phyloP scores from a whole-genome alignment of 2,888 invertebrate species.

The Crocallis elinguaria region DNA sequence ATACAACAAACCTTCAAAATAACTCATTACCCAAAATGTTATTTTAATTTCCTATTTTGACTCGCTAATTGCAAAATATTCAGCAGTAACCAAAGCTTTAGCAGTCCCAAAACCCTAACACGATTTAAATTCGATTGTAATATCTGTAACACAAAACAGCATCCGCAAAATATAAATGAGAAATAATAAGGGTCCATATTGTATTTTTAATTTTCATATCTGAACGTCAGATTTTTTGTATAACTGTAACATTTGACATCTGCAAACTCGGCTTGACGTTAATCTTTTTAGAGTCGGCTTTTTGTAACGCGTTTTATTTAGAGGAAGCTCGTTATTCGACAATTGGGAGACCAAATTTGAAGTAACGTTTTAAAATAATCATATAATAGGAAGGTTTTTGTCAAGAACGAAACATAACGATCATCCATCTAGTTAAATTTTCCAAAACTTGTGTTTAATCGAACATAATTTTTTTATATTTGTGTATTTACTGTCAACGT shows the following conservation, averaged over 20 bases:
- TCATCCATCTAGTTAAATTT: no score
- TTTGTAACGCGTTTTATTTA: constrained; percentile 50
- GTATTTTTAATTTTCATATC: constrained; percentile 27
- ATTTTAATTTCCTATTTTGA: constrained; percentile 17
- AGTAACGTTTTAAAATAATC: constrained; percentile 7
- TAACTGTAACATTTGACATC: constrained; percentile 46
- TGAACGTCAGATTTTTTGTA: constrained; percentile 44
- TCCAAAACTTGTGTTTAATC: background rate
- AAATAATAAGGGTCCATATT: background rate
- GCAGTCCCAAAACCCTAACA: constrained; percentile 8
- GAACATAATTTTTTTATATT: no score
- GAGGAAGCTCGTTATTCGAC: constrained; percentile 38
- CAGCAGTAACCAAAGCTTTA: constrained; percentile 10
- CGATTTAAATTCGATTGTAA: constrained; percentile 17
- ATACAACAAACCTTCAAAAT: no score
- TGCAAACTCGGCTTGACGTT: constrained; percentile 57
- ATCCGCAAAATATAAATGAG: constrained; percentile 4
- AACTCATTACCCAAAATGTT: no score
- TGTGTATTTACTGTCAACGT: no score
- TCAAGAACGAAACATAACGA: no score
- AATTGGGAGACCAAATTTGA: constrained; percentile 24
- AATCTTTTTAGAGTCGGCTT: constrained; percentile 52
- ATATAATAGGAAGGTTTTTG: no score
- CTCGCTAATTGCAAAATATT: constrained; percentile 13
- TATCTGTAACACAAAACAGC: constrained; percentile 1